A percentile compares a stretch with the other conserved stretches of the same genome.
phyloP scores from a whole-genome alignment of 2,888 invertebrate genomes.

The Lacanobia oleracea region DNA sequence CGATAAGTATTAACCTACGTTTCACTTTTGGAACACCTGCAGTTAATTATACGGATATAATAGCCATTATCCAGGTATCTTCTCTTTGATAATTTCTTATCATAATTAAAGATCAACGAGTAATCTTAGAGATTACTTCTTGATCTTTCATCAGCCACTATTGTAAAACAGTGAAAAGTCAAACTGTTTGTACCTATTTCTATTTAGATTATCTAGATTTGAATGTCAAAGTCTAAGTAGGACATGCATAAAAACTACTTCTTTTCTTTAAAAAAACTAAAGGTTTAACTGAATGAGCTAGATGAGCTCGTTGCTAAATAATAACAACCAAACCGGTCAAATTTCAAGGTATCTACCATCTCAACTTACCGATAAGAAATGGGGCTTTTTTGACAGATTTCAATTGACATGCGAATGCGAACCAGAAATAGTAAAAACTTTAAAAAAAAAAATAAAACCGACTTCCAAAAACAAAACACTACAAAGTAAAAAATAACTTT shows the following conservation, averaged over 20 bases:
- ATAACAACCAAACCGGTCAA: no score
- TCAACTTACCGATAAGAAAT: no score
- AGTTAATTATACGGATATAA: conserved; percentile 18
- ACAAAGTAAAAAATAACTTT: no score
- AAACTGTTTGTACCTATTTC: not conserved
- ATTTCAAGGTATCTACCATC: no score
- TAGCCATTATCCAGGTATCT: conserved; percentile 1
- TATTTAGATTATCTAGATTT: not conserved
- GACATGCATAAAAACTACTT: not conserved
- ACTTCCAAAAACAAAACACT: no score
- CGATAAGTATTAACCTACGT: conserved; percentile 6
- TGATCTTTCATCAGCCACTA: not conserved
- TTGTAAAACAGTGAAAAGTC: conserved; percentile 5
- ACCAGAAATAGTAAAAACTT: no score
- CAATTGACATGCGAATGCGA: no score
- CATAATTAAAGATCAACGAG: conserved; percentile 26
- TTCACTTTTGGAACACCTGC: conserved; percentile 36
- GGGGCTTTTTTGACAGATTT: no score
- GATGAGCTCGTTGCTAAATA: no score
- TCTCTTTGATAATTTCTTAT: conserved; percentile 30
- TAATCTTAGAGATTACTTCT: conserved; percentile 2
- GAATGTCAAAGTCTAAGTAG: not conserved
- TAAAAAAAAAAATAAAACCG: no score
- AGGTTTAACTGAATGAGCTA: no score
- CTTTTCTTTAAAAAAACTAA: no score